These are phyloP conservation scores for Microtus richardsoni DNA, from an alignment of 2,113 vertebrate species.

Conservation along the genomic window DNA sequence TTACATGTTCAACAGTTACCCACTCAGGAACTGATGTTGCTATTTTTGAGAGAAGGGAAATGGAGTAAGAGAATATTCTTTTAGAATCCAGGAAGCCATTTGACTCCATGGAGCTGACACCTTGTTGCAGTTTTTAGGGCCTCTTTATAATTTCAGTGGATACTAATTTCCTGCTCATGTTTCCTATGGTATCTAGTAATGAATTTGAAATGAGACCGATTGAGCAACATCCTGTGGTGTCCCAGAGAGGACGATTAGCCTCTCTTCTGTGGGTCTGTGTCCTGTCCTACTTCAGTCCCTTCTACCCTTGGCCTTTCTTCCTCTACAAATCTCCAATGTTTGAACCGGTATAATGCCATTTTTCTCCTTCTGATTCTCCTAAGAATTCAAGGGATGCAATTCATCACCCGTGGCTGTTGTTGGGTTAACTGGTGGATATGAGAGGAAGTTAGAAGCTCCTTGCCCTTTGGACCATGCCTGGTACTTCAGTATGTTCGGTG, in stretches of 20 bases:
- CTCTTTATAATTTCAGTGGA: conserved; percentile 44
- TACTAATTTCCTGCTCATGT: background rate
- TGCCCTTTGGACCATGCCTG: background rate
- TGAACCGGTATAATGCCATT: background rate
- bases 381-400: background rate
- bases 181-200: background rate
- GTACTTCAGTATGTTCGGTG: background rate
- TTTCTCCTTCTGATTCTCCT: background rate
- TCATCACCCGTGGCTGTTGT: background rate
- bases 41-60: conserved; percentile 14
- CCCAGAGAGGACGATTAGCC: background rate
- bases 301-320: background rate
- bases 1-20: background rate
- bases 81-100: conserved; percentile 46
- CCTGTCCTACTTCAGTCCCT: background rate
- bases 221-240: too few relatives aligned
- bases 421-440: background rate
- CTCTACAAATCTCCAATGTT: background rate
- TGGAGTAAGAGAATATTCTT: background rate
- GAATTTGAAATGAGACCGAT: background rate
- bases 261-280: background rate
- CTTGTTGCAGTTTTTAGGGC: conserved; percentile 14
- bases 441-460: background rate
- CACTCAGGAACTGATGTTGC: background rate
- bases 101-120: background rate